phyloP scores from a whole-genome alignment of 2,113 vertebrate genomes.

The Gobiocypris rarus region DNA sequence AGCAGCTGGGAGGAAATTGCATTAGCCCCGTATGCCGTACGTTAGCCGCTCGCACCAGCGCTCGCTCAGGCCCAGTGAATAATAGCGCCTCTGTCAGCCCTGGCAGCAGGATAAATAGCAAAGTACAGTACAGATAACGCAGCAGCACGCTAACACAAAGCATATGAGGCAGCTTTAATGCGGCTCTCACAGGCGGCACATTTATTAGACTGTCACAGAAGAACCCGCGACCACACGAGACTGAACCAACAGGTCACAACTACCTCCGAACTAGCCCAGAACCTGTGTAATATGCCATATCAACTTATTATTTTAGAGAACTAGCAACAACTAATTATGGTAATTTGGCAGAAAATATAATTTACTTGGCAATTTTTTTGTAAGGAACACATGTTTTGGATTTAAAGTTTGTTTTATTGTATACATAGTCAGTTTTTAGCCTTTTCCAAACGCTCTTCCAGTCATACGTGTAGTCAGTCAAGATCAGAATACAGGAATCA shows the following conservation, averaged over 20 bases:
- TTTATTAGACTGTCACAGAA: conserved; percentile 64
- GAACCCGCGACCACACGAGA: conserved; percentile 22
- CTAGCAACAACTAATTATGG: background rate
- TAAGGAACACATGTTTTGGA: background rate
- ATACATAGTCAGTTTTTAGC: background rate
- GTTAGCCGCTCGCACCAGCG: conserved; percentile 63
- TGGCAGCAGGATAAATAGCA: conserved; percentile 79
- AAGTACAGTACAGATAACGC: conserved; percentile 71
- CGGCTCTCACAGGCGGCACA: conserved; percentile 50
- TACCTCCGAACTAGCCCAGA: background rate
- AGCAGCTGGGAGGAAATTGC: conserved; percentile 53
- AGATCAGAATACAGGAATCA: background rate
- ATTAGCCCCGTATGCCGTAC: conserved; percentile 49
- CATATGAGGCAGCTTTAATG: conserved; percentile 59
- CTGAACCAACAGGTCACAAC: background rate
- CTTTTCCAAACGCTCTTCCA: background rate
- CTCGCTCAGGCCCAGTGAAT: conserved; percentile 65
- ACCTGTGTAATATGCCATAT: background rate
- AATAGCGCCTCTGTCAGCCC: conserved; percentile 70
- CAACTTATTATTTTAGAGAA: too few relatives aligned
- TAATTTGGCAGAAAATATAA: background rate
- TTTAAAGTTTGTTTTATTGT: background rate
- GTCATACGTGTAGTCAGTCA: background rate
- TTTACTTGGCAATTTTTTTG: background rate
- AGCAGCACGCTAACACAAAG: conserved; percentile 65